Evolutionary conservation across 2,113 vertebrate species (phyloP).

Genomic region (Tupaia tana): DNA sequence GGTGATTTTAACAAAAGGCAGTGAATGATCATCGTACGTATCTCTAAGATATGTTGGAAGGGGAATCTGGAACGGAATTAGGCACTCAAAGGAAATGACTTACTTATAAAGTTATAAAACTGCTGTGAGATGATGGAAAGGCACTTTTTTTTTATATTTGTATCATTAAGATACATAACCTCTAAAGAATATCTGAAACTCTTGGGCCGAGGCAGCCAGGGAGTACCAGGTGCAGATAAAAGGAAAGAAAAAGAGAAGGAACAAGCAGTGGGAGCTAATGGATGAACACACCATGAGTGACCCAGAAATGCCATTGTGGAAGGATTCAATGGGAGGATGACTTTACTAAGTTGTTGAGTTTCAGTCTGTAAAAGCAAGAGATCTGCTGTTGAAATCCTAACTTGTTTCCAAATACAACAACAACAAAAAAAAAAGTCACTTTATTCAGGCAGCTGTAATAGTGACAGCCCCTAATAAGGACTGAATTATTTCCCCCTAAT

Average conservation of each 20-base stretch:
- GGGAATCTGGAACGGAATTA: background rate
- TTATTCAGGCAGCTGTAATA: background rate
- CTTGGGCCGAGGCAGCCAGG: background rate
- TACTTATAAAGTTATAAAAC: constrained; percentile 17
- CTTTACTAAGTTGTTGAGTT: background rate
- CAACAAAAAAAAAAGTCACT: background rate
- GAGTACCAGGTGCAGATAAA: background rate
- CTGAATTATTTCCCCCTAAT: background rate
- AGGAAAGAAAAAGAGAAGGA: background rate
- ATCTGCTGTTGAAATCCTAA: background rate
- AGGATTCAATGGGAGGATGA: background rate
- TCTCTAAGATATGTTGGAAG: background rate
- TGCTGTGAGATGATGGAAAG: background rate
- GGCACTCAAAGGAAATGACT: background rate
- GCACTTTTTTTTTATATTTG: background rate
- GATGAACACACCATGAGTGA: fast-evolving
- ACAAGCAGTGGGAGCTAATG: background rate
- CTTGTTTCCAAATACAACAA: background rate
- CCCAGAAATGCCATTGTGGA: background rate
- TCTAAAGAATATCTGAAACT: background rate
- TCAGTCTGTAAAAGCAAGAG: background rate
- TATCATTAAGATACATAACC: background rate
- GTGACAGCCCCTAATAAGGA: background rate
- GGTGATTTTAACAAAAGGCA: constrained; percentile 47
- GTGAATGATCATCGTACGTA: constrained; percentile 17